phyloP scores from a whole-genome alignment of 2,797 vertebrate species.

The Diceros bicornis region DNA sequence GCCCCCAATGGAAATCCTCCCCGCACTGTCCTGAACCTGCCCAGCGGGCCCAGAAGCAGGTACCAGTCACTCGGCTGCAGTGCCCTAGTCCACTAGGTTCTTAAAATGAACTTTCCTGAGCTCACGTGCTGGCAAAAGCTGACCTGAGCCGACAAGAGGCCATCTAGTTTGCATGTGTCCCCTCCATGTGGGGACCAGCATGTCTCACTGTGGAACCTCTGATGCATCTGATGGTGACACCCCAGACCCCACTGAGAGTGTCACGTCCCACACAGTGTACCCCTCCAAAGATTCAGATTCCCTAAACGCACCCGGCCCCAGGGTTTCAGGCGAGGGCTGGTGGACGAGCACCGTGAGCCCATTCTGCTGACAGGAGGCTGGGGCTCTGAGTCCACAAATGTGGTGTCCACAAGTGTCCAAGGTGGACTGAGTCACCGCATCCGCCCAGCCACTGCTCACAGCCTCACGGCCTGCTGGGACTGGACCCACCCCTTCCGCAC shows the following conservation, averaged over 20 bases:
- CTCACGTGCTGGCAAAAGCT: neutral
- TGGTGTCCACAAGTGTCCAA: neutral
- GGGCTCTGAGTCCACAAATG: neutral
- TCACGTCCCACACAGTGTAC: neutral
- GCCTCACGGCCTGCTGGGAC: neutral
- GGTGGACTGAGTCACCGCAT: neutral
- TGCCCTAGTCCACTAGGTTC: neutral
- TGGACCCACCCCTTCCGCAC: accelerated
- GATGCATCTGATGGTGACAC: neutral
- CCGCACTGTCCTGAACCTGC: accelerated
- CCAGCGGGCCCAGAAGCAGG: accelerated
- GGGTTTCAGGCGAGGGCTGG: neutral
- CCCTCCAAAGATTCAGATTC: neutral
- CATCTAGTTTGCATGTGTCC: no score
- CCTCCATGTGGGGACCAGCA: accelerated
- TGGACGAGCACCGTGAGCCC: accelerated
- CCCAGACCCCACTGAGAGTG: no score
- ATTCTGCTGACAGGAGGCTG: neutral
- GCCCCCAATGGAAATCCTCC: neutral
- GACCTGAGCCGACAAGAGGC: accelerated
- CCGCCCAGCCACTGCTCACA: accelerated
- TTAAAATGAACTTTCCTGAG: neutral
- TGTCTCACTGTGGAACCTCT: neutral
- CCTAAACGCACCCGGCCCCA: neutral
- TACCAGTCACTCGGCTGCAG: neutral